These are phyloP conservation scores for Stigmatopora argus DNA, from an alignment of 2,113 vertebrate species.

Conservation along the genomic window DNA sequence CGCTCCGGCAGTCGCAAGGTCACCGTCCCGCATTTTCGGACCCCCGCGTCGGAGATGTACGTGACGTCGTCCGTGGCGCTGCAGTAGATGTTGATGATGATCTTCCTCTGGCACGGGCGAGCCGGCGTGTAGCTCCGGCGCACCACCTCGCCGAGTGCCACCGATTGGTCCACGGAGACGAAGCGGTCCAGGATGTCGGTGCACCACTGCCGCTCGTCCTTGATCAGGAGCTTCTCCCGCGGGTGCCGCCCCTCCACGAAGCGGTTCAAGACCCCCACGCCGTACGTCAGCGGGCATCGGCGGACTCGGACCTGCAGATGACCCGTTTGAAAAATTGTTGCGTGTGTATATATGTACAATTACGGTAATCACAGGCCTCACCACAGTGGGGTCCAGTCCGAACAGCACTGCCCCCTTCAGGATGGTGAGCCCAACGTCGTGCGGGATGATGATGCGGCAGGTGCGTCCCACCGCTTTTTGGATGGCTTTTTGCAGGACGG, in stretches of 20 bases:
- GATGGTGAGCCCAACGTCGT: constrained; percentile 90
- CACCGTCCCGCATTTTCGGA: constrained; percentile 88
- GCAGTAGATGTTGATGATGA: constrained; percentile 97
- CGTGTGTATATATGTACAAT: no score
- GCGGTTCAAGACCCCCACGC: constrained; percentile 88
- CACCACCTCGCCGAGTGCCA: constrained; percentile 88
- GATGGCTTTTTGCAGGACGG: constrained; percentile 83
- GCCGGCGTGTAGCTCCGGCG: constrained; percentile 90
- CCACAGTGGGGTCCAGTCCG: constrained; percentile 87
- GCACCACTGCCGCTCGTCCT: constrained; percentile 93
- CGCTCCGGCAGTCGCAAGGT: constrained; percentile 79
- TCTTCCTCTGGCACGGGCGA: constrained; percentile 80
- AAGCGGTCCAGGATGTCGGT: constrained; percentile 94
- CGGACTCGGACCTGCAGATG: constrained; percentile 75
- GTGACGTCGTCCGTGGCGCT: constrained; percentile 75
- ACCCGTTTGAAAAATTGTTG: background rate
- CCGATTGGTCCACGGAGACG: constrained; percentile 86
- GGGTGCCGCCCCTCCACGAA: constrained; percentile 88
- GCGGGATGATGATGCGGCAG: constrained; percentile 88
- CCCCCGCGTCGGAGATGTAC: constrained; percentile 87
- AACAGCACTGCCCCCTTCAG: constrained; percentile 94
- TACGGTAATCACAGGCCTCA: constrained; percentile 12
- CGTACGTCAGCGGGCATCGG: constrained; percentile 87
- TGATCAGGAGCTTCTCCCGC: constrained; percentile 83
- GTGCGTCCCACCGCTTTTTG: constrained; percentile 73